These are phyloP conservation scores for Mastomys coucha DNA, from an alignment of 2,113 vertebrate genomes.

Conservation along the genomic window DNA sequence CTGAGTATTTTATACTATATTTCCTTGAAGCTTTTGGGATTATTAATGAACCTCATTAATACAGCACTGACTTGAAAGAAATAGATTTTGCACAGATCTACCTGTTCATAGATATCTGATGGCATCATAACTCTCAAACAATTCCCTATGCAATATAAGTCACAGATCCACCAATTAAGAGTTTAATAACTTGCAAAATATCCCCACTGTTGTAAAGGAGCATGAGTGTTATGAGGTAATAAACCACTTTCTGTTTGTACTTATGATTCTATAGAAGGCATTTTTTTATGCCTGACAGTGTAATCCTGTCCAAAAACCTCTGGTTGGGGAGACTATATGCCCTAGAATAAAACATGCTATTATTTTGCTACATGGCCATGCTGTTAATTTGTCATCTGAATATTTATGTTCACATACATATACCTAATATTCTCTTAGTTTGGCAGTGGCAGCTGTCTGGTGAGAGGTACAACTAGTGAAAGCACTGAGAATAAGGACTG, in stretches of 20 bases:
- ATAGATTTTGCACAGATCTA: background rate
- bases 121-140: background rate
- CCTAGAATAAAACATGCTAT: background rate
- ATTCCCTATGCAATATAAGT: background rate
- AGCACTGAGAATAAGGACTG: background rate
- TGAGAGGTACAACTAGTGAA: too few species aligned
- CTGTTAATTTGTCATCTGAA: background rate
- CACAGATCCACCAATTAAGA: background rate
- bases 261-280: background rate
- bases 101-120: background rate
- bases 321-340: background rate
- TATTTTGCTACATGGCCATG: background rate
- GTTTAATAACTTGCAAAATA: background rate
- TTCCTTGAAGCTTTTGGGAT: background rate
- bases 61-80: background rate
- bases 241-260: background rate
- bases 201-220: background rate
- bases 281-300: too few species aligned
- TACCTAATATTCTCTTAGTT: background rate
- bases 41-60: background rate
- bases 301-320: background rate
- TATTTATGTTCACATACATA: background rate
- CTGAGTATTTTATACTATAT: rapidly evolving
- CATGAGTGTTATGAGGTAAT: background rate
- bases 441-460: too few species aligned